Evolutionary conservation across 2,113 vertebrate genomes (phyloP), one percentile per base, ranked within the genome.

Genomic region (Motacilla alba): DNA sequence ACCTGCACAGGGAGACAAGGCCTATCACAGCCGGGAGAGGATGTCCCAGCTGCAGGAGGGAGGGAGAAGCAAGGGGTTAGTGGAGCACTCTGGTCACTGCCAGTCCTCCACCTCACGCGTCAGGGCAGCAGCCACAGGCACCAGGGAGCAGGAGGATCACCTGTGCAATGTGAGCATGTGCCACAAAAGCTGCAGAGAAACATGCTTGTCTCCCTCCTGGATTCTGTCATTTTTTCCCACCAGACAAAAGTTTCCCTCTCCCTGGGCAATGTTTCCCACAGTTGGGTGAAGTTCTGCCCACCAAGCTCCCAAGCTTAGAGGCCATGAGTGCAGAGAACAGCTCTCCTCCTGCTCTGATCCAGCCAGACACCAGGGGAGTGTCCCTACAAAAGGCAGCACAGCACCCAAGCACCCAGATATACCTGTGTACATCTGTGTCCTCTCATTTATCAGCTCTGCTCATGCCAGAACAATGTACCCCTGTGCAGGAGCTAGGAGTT

Each of bases 1-100:
- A 96, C 89, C 94, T 85, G 88, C 93, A 91, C 27, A 13, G 80
- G 79, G 58, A 92, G 23, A 83, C 59, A 68, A 70, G 66, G 90
- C 35, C 87, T 81, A 24, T 70, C 90, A 55, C 74, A 50, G 87
- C 44, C 81, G 59, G 60, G 80, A 31, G 93, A 74, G 94, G 49
- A 90, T 93, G 37, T 95, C 81, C 53, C 77, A 33, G n/a, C 64
- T 77, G 74, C 60, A 85, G 37, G 26, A 81, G 78, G 44, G 50
- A 83, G 74, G 46, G 39, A 26, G 23, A 37, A 41, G 41, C 28
- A 49, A 50, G 41, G 53, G 72, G 49, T 44, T 26, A 49, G 28
- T 27, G 30, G 12, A 90, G 50, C 41, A 15, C 73, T 47, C 52
- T 78, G 62, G 73, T 53, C 67, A 31, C 22, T 73, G 55, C 91